Evolutionary conservation across 2,797 vertebrate genomes (phyloP), one percentile per base, ranked within the genome.

Genomic region (Luscinia megarhynchos): DNA sequence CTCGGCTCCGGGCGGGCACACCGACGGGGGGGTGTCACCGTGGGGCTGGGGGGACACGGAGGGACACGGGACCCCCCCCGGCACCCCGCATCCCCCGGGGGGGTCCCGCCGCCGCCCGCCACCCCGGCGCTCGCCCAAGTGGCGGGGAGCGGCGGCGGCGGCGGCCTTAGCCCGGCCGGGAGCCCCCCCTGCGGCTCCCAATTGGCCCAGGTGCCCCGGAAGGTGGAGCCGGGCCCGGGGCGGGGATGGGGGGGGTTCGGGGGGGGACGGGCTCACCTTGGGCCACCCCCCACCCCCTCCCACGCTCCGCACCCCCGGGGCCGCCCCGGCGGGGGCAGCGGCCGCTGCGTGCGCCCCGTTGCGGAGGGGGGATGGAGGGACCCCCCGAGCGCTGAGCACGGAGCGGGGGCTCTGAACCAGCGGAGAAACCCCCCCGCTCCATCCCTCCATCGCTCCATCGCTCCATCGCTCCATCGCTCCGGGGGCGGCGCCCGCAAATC

Each of bases 151-250:
- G 29, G 78, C 57, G 57, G 78, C 67, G 11, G n/a, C 83, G 27
- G 54, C 70, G 58, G 76, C 81, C 90, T 89, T 89, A 79, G 75
- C 86, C 86, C 81, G 63, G 85, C 75, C 80, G 86, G 86, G 80
- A 75, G 55, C 84, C 81, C 91, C 85, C 91, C 91, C 91, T 70
- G 74, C 81, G 80, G 81, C 86, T 81, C 75, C 64, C 86, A 93
- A 84, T 88, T 88, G 90, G 90, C 90, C 84, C 90, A 84, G 90
- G 90, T 84, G 90, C 84, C 90, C 90, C 79, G 53, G 90, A 92
- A 88, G 84, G 90, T 90, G 87, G 87, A 82, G 83, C 83, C 83
- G 87, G 59, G 24, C 23, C 61, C 30, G n/a, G 72, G 58, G 68
- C 16, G 58, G 53, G 36, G 20, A 18, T 41, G 41, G 17, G 45